Conservation (phyloP, 2,797 vertebrate species). For the Zenarchopterus dispar region DNA sequence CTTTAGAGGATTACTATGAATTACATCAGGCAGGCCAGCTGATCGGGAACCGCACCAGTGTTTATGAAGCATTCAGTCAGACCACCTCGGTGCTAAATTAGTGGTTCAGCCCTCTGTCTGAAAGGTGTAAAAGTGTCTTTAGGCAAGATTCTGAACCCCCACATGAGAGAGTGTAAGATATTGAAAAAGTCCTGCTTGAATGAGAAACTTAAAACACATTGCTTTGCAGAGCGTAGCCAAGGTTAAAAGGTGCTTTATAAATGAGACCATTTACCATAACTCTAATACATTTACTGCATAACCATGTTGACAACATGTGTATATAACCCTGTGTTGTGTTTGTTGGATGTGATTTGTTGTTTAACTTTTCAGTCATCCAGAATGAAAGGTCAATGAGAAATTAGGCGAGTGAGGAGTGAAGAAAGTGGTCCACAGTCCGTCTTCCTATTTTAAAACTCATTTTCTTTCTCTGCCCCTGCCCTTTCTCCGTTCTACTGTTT, state of each 20-base stretch:
- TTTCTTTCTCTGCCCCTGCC: background rate
- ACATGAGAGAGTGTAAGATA: too few species aligned
- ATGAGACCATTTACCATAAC: background rate
- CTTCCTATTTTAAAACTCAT: background rate
- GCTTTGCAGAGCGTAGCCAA: background rate
- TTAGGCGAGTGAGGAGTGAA: conserved; percentile 11
- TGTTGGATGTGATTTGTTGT: conserved; percentile 26
- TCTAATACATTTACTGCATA: conserved; percentile 3
- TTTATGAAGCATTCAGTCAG: too few species aligned
- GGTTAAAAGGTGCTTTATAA: background rate
- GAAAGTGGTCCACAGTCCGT: background rate
- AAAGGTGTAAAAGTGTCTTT: too few species aligned
- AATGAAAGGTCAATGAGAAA: conserved; percentile 27
- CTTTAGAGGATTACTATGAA: too few species aligned
- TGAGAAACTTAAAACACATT: too few species aligned
- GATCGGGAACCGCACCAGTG: too few species aligned
- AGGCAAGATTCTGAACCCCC: too few species aligned
- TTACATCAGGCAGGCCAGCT: too few species aligned
- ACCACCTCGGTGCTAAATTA: too few species aligned
- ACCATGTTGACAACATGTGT: conserved; percentile 21
- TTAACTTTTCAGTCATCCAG: conserved; percentile 13
- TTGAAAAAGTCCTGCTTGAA: too few species aligned
- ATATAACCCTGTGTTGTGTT: conserved; percentile 19
- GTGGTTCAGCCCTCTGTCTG: too few species aligned
- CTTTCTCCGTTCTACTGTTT: conserved; percentile 24